These are phyloP conservation scores for Ephydatia muelleri DNA, from an alignment of 37 sponge, comb jelly and placozoan species.

Conservation along the genomic window DNA sequence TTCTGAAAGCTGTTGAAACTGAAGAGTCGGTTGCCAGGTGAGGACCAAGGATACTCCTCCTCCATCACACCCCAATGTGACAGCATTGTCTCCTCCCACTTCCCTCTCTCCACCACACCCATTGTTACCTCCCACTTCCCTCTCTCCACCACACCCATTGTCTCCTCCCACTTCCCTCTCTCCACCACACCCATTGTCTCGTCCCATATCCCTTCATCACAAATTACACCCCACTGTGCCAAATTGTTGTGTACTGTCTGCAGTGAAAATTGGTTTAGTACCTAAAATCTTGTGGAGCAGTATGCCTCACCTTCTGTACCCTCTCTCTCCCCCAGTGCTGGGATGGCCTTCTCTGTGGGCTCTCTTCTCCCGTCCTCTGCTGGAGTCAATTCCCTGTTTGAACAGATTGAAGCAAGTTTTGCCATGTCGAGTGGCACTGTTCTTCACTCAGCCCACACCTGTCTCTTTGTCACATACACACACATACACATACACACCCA, in stretches of 20 bases:
- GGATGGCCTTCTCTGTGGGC: constrained; percentile 41
- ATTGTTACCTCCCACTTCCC: no score
- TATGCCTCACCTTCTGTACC: not conserved
- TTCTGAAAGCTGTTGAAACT: constrained; percentile 46
- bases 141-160: no score
- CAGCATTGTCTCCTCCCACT: not conserved
- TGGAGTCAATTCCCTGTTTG: constrained; percentile 52
- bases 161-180: no score
- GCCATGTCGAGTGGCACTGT: not conserved
- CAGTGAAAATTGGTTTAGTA: no score
- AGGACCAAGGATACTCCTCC: not conserved
- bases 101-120: not conserved
- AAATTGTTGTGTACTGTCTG: no score
- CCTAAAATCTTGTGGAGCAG: no score
- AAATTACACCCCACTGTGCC: no score
- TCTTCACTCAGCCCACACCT: no score
- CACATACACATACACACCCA: not conserved
- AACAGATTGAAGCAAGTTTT: constrained; percentile 43
- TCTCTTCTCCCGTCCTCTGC: constrained; percentile 20
- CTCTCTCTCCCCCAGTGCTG: constrained; percentile 20
- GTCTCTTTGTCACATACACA: not conserved
- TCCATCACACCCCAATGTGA: not conserved
- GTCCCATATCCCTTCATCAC: no score
- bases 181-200: no score
- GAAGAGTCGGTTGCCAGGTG: constrained; percentile 53